These are phyloP conservation scores for Burhinus bistriatus DNA, from an alignment of 2,113 vertebrate genomes.

Conservation along the genomic window DNA sequence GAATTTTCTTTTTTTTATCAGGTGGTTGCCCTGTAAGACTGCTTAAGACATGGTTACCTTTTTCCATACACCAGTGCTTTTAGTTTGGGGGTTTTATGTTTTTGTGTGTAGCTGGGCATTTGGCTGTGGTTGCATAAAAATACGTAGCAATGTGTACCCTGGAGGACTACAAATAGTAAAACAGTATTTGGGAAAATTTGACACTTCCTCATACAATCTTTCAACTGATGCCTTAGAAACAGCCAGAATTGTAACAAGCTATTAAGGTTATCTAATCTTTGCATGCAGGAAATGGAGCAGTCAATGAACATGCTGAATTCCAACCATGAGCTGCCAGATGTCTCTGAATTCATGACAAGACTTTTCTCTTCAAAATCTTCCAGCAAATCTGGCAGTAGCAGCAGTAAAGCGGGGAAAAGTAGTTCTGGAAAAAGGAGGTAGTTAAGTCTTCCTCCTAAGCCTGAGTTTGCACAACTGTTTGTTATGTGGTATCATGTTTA, in stretches of 20 bases:
- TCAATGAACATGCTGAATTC: conserved; percentile 99
- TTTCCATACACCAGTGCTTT: background rate
- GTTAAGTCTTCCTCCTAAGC: conserved; percentile 59
- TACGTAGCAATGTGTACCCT: background rate
- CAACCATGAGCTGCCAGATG: conserved; percentile 96
- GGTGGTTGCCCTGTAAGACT: conserved; percentile 2
- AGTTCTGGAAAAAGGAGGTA: conserved; percentile 94
- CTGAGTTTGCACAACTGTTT: conserved; percentile 60
- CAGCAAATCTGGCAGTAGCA: conserved; percentile 84
- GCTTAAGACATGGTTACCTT: conserved; percentile 47
- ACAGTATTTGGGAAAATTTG: background rate
- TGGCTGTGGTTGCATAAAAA: conserved; percentile 31
- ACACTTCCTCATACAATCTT: background rate
- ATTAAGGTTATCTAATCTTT: conserved; percentile 16
- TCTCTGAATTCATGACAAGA: conserved; percentile 99
- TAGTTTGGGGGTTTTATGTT: background rate
- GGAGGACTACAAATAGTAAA: background rate
- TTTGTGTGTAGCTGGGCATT: background rate
- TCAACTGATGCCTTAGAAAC: background rate
- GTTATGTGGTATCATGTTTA: conserved; percentile 45
- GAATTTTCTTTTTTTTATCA: background rate
- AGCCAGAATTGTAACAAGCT: background rate
- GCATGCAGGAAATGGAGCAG: conserved; percentile 94
- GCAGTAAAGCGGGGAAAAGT: conserved; percentile 89
- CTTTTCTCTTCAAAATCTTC: conserved; percentile 97